Conservation (phyloP, 2,888 invertebrate species). For the Dromius quadrimaculatus region DNA sequence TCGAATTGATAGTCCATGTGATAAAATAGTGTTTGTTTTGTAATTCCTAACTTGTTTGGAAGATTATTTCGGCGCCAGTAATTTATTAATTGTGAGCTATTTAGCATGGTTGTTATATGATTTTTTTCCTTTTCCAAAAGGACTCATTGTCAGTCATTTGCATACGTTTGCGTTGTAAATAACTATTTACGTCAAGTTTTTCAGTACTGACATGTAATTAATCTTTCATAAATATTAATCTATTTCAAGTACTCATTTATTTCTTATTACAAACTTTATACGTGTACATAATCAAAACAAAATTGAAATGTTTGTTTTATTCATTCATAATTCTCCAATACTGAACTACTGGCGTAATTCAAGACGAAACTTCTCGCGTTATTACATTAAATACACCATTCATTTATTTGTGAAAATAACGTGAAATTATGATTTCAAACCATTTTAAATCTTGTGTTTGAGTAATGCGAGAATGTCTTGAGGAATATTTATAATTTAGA, state of each 20-base stretch:
- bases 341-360: too few relatives aligned
- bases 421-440: too few relatives aligned
- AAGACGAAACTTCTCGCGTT: too few relatives aligned
- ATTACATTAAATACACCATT: too few relatives aligned
- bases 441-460: too few relatives aligned
- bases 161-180: conserved; percentile 6
- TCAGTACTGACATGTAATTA: conserved; percentile 24
- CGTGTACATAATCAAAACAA: background rate
- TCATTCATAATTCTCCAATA: background rate
- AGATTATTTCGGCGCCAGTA: conserved; percentile 27
- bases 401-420: too few relatives aligned
- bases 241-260: background rate
- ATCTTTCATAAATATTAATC: conserved; percentile 22
- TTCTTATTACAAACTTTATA: conserved; percentile 6
- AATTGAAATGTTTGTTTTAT: background rate
- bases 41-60: conserved; percentile 18
- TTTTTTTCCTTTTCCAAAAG: too few relatives aligned
- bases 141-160: too few relatives aligned
- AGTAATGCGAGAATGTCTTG: too few relatives aligned
- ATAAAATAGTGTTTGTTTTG: conserved; percentile 24
- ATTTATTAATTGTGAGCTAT: conserved; percentile 3
- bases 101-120: background rate
- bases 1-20: conserved; percentile 16
- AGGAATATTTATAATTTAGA: too few relatives aligned
- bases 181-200: conserved; percentile 7